These are phyloP conservation scores for Astropecten irregularis DNA, from an alignment of 53 echinoderm and acorn worm genomes.

Conservation along the genomic window DNA sequence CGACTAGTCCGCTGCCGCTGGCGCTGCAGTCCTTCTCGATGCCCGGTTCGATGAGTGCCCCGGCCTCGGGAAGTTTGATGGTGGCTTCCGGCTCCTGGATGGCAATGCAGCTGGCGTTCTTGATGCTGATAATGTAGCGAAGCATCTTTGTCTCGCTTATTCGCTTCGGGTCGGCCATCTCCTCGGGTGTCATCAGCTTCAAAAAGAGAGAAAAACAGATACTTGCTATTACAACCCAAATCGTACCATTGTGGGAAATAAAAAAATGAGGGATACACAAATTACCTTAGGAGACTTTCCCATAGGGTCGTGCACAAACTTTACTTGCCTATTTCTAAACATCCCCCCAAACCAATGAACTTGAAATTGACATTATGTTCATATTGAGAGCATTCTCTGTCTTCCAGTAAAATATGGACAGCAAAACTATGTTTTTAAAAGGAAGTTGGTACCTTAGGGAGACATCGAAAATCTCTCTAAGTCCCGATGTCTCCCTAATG, in stretches of 20 bases:
- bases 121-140: conserved; percentile 67
- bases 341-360: too few species aligned
- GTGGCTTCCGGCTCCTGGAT: conserved; percentile 44
- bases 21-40: conserved; percentile 82
- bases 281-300: too few species aligned
- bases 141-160: conserved; percentile 62
- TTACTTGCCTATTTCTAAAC: too few species aligned
- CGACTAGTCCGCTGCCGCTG: conserved; percentile 89
- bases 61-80: conserved; percentile 11
- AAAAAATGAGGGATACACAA: not conserved
- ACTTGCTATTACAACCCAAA: not conserved
- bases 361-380: too few species aligned
- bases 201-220: not conserved
- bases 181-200: conserved; percentile 85
- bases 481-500: too few species aligned
- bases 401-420: too few species aligned
- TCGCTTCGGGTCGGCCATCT: conserved; percentile 71
- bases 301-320: too few species aligned
- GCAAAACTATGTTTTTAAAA: too few species aligned
- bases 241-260: not conserved
- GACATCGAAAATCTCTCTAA: too few species aligned
- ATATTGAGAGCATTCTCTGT: too few species aligned
- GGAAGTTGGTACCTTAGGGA: too few species aligned
- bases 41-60: not conserved
- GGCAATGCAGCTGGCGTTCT: conserved; percentile 76